Conservation (phyloP, 1,140 invertebrate genomes). For the Caenorhabditis inopinata region DNA sequence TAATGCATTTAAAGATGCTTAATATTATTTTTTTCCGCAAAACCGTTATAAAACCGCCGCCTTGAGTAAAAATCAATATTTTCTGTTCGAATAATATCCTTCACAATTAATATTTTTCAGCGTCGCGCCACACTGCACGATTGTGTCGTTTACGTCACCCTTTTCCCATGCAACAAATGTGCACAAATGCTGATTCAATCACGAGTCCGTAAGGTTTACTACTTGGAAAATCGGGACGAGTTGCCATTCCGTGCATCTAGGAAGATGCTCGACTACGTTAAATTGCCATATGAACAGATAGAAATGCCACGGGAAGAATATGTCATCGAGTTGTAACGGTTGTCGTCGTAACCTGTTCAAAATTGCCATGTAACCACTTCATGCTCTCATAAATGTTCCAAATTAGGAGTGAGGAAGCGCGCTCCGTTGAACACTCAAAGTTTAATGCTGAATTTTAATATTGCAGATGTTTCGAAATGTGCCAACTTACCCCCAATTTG, state of each 20-base stretch:
- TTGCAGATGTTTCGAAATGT: no score
- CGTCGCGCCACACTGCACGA: neutral
- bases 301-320: neutral
- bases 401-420: no score
- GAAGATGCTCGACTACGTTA: neutral
- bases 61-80: no score
- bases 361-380: no score
- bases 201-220: neutral
- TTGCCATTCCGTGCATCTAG: neutral
- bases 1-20: no score
- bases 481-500: neutral
- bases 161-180: constrained; percentile 15
- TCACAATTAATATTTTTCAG: neutral
- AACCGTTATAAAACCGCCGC: no score
- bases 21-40: no score
- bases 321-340: neutral
- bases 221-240: neutral
- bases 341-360: neutral
- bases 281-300: neutral
- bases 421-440: no score
- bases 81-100: no score
- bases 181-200: constrained; percentile 16
- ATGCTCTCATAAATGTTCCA: no score
- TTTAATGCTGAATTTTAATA: no score
- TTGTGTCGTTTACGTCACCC: neutral